Conservation (phyloP, 30 jellyfish, hydroid and myxozoan genomes). For the Chrysaora quinquecirrha region DNA sequence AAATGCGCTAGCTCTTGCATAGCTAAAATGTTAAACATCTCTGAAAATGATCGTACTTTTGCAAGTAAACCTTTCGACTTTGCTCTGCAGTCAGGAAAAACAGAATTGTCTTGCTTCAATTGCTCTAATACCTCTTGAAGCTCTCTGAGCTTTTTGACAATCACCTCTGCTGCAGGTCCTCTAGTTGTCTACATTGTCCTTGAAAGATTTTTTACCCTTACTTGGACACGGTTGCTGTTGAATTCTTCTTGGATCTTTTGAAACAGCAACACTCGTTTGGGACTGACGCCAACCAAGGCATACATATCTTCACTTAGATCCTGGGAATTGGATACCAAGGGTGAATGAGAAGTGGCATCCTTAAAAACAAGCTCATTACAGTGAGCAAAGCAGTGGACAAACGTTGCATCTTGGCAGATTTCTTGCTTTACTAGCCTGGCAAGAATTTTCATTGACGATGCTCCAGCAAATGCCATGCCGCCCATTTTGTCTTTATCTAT, state of each 20-base stretch:
- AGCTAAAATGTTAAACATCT: too few relatives aligned
- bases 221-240: not conserved
- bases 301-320: conserved; percentile 38
- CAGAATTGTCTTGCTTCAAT: too few relatives aligned
- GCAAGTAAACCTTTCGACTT: too few relatives aligned
- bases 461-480: conserved; percentile 69
- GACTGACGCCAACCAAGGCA: conserved; percentile 41
- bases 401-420: conserved; percentile 53
- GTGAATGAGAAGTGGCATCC: conserved; percentile 40
- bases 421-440: conserved; percentile 37
- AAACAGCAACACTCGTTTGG: conserved; percentile 43
- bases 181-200: too few relatives aligned
- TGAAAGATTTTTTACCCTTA: not conserved
- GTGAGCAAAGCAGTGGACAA: conserved; percentile 49
- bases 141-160: too few relatives aligned
- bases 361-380: conserved; percentile 54
- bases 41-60: too few relatives aligned
- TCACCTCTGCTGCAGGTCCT: too few relatives aligned
- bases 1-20: too few relatives aligned
- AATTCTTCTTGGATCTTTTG: conserved; percentile 33
- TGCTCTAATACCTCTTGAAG: too few relatives aligned
- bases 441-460: conserved; percentile 46
- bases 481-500: conserved; percentile 50
- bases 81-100: too few relatives aligned
- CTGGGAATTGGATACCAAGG: not conserved